Percentiles rank a stretch among this genome's conserved stretches.
These are phyloP conservation scores for Lontra canadensis DNA, from an alignment of 2,113 vertebrate genomes.

Conservation along the genomic window DNA sequence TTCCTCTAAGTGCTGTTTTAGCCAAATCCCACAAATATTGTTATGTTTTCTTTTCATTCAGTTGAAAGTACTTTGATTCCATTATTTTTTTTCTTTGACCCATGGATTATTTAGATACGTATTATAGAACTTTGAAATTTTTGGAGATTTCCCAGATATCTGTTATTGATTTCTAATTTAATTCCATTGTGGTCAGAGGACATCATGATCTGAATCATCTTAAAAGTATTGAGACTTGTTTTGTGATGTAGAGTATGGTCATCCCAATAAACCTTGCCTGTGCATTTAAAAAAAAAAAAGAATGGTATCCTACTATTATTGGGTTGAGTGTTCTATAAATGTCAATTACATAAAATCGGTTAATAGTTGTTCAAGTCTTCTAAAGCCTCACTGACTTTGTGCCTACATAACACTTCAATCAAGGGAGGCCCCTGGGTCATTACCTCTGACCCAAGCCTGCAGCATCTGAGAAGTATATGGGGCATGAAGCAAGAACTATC, in stretches of 20 bases:
- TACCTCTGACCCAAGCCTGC: background rate
- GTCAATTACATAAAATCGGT: background rate
- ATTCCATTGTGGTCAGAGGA: background rate
- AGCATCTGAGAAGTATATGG: background rate
- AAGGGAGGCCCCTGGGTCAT: background rate
- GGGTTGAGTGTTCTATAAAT: background rate
- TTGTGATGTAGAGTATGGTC: background rate
- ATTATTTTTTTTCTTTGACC: constrained; percentile 1
- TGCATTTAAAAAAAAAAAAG: background rate
- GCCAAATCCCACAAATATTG: background rate
- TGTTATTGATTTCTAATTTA: background rate
- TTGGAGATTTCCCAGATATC: background rate
- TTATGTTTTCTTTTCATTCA: background rate
- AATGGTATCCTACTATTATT: background rate
- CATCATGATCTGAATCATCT: background rate
- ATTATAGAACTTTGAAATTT: background rate
- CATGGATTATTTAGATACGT: background rate
- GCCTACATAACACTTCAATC: background rate
- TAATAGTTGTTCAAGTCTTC: background rate
- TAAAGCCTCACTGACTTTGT: background rate
- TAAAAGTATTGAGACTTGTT: background rate
- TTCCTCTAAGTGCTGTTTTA: background rate
- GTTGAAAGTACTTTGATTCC: background rate
- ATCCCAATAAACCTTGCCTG: background rate
- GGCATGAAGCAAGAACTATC: background rate